Evolutionary conservation across 2,797 vertebrate genomes (phyloP).

Genomic region (Columba guinea): DNA sequence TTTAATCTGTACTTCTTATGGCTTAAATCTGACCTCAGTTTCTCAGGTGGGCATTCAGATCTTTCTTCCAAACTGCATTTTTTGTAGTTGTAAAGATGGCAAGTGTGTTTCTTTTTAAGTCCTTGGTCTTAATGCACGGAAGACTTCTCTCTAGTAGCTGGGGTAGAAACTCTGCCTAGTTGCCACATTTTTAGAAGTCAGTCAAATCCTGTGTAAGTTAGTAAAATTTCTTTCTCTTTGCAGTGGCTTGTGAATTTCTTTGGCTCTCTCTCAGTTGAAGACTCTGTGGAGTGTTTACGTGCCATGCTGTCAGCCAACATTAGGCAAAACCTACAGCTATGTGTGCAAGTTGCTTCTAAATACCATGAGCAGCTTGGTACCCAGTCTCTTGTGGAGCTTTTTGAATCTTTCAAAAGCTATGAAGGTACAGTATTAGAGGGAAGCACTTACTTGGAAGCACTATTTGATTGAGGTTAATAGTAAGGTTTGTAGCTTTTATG

Average conservation of each 20-base stretch:
- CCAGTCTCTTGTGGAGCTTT: constrained; percentile 88
- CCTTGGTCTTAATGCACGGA: background rate
- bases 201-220: background rate
- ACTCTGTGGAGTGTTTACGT: constrained; percentile 88
- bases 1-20: background rate
- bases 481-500: background rate
- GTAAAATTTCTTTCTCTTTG: constrained; percentile 15
- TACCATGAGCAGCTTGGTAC: constrained; percentile 93
- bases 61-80: background rate
- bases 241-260: constrained; percentile 95
- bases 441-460: background rate
- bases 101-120: background rate
- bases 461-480: background rate
- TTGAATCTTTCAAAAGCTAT: constrained; percentile 93
- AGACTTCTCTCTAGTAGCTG: background rate
- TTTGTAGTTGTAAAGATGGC: background rate
- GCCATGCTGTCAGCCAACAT: constrained; percentile 92
- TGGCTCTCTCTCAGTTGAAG: constrained; percentile 90
- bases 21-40: background rate
- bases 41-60: background rate
- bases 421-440: constrained; percentile 81
- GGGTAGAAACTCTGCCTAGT: background rate
- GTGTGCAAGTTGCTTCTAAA: constrained; percentile 91
- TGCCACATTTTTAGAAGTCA: background rate
- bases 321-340: constrained; percentile 90